Conservation (phyloP, 2,888 invertebrate genomes). For the Euclidia mi region DNA sequence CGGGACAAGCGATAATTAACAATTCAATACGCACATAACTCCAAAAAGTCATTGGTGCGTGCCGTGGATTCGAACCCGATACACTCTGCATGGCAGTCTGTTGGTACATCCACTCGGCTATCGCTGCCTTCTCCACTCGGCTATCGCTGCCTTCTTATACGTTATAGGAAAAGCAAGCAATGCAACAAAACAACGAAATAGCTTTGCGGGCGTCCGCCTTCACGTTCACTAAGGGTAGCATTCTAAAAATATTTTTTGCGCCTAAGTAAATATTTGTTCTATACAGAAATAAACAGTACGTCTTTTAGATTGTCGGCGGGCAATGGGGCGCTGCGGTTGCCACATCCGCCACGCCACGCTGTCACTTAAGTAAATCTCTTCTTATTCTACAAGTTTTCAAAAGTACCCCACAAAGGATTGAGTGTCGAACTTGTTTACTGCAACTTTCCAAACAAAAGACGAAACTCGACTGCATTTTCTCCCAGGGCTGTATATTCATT, state of each 20-base stretch:
- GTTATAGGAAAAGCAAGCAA: no score
- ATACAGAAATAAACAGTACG: slow-evolving; percentile 71
- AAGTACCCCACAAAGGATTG: slow-evolving; percentile 85
- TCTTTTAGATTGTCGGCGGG: slow-evolving; percentile 63
- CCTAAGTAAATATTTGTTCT: slow-evolving; percentile 34
- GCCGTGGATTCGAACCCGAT: no score
- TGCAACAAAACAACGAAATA: no score
- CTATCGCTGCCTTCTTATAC: no score
- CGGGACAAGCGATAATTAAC: no score
- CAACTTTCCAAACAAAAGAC: slow-evolving; percentile 80
- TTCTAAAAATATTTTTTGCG: slow-evolving; percentile 1
- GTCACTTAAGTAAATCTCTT: slow-evolving; percentile 69
- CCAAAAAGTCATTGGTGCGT: no score
- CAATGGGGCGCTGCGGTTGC: no score
- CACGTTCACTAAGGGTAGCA: neutral
- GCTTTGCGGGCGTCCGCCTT: neutral
- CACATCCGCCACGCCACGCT: no score
- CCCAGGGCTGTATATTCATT: slow-evolving; percentile 52
- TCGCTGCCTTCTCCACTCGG: no score
- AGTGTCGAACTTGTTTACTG: slow-evolving; percentile 85
- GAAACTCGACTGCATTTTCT: slow-evolving; percentile 75
- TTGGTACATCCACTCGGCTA: no score
- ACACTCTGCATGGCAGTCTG: no score
- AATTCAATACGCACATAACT: no score
- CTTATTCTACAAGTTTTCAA: slow-evolving; percentile 75